Evolutionary conservation across 1,140 invertebrate genomes (phyloP).

Genomic region (Nixonia krombeini): DNA sequence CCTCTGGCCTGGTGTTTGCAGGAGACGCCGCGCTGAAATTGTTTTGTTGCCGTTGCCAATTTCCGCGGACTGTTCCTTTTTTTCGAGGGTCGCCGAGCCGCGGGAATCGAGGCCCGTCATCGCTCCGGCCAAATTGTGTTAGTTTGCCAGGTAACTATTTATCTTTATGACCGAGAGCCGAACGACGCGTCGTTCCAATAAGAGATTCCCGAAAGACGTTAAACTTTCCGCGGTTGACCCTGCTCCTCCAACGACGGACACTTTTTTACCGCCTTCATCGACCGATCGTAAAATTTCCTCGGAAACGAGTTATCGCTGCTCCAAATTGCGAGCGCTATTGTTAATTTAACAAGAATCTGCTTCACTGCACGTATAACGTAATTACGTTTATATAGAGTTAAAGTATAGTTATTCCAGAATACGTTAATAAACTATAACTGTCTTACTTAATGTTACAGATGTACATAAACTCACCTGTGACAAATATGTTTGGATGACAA

Average conservation of each 20-base stretch:
- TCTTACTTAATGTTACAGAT: too few relatives aligned
- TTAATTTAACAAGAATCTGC: conserved; percentile 13
- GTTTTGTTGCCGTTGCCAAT: conserved; percentile 68
- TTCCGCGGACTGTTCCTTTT: conserved; percentile 66
- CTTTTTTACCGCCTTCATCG: conserved; percentile 18
- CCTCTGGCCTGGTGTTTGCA: conserved; percentile 62
- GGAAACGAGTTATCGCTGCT: conserved; percentile 23
- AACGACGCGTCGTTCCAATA: conserved; percentile 52
- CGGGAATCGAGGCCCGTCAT: conserved; percentile 37
- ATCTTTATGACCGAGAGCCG: conserved; percentile 63
- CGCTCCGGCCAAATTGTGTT: conserved; percentile 66
- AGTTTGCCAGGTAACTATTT: conserved; percentile 69
- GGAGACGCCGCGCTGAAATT: conserved; percentile 64
- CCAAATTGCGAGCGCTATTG: conserved; percentile 40
- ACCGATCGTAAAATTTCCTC: conserved; percentile 24
- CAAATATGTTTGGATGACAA: too few relatives aligned
- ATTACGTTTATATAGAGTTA: too few relatives aligned
- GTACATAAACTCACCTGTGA: too few relatives aligned
- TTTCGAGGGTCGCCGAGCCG: conserved; percentile 42
- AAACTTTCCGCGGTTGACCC: conserved; percentile 54
- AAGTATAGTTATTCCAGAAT: too few relatives aligned
- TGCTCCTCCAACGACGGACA: conserved; percentile 13
- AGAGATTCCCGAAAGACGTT: conserved; percentile 57
- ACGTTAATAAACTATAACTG: too few relatives aligned
- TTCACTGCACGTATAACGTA: too few relatives aligned